Base-by-base conservation (phyloP, 1,140 invertebrate species). In the Oedothorax gibbosus region DNA sequence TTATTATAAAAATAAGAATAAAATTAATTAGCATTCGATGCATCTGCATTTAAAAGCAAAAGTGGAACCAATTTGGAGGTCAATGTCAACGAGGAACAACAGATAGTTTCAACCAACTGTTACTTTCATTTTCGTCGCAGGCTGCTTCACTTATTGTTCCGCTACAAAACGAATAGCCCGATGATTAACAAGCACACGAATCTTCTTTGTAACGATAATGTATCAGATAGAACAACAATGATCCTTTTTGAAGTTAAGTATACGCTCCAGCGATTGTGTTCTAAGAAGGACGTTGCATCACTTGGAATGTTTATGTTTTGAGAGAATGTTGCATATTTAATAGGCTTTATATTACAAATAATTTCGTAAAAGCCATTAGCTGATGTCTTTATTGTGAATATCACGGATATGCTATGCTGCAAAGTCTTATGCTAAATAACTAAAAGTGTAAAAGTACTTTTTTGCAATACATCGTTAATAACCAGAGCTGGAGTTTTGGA, bases 191-290 rank as follows among this genome's bases (percentile, higher is more conserved):
- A 49, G 11, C 72, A 75, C 72, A 49, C 54, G 72, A 60, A 14
- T 18, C n/a, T 57, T 75, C 72, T 57, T 75, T 75, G 72, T 75
- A 60, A 57, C 72, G 72, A 75, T 75, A 75, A 75, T 75, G 72
- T 75, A 75, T 75, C 72, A 20, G 20, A 35, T 35, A 35, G 35
- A 14, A 35, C 72, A 71, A 75, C 72, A 75, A 75, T 75, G 72
- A 57, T 56, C 68, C 72, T 53, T 35, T 35, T 35, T 35, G 35
- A 35, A 57, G 20, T 21, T 21, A 35, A n/a, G n/a, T 54, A 5
- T 56, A 12, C 21, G 21, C 54, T 57, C 72, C 56, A 60, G 51
- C 72, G 53, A 75, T 57, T 60, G 20, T 35, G 54, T 21, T 50
- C 7, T 15, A 66, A 20, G 64, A 20, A 12, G n/a, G 69, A 20